Evolutionary conservation across 2,888 invertebrate species (phyloP).

Genomic region (Stratiomys singularior): DNA sequence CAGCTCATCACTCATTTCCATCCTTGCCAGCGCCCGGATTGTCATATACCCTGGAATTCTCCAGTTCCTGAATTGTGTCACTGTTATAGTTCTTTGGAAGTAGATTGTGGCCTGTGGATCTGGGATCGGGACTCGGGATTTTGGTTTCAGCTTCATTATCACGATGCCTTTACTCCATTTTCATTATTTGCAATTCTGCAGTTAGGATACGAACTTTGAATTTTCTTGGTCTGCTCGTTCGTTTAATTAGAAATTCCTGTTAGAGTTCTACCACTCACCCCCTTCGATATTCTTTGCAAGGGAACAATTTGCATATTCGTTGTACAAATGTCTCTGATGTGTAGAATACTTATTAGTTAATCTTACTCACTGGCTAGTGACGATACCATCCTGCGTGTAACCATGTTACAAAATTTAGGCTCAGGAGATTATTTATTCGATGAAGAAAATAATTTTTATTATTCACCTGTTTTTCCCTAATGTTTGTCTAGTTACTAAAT

Average conservation of each 20-base stretch:
- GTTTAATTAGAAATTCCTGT: conserved; percentile 44
- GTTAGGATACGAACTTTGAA: conserved; percentile 39
- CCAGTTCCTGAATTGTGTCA: conserved; percentile 20
- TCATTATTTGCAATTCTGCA: conserved; percentile 45
- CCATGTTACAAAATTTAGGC: too few relatives aligned
- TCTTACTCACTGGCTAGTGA: not conserved
- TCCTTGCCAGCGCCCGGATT: not conserved
- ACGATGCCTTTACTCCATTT: conserved; percentile 30
- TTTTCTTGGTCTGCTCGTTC: conserved; percentile 41
- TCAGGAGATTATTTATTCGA: too few relatives aligned
- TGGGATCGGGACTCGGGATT: conserved; percentile 23
- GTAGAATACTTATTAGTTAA: conserved; percentile 42
- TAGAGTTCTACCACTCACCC: not conserved
- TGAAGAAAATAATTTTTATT: too few relatives aligned
- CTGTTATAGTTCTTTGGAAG: conserved; percentile 26
- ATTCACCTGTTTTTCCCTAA: too few relatives aligned
- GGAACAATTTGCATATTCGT: conserved; percentile 33
- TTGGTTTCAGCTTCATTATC: conserved; percentile 11
- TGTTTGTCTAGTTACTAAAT: too few relatives aligned
- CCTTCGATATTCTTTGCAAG: conserved; percentile 1
- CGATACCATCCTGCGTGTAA: not conserved
- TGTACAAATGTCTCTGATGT: conserved; percentile 28
- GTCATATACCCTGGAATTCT: not conserved
- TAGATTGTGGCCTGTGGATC: not conserved
- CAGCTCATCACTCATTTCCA: conserved; percentile 40